Percentiles rank a stretch among this genome's conserved stretches.
Evolutionary conservation across 2,797 vertebrate species (phyloP).

Genomic region (Smutsia gigantea): DNA sequence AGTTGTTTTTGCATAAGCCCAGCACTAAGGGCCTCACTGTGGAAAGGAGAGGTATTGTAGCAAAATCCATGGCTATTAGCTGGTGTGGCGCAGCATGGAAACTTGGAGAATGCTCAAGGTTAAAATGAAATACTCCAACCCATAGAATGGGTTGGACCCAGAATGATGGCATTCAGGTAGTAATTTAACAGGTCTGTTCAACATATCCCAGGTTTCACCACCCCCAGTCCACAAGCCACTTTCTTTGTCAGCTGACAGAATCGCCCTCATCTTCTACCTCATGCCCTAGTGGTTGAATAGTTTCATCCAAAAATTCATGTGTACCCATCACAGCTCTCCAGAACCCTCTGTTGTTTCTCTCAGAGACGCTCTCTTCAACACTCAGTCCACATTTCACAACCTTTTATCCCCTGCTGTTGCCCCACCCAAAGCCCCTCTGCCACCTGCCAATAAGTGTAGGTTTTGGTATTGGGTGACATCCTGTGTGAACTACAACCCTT

Average conservation of each 20-base stretch:
- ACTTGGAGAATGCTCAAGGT: neutral
- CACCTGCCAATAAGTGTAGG: neutral
- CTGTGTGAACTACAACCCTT: neutral
- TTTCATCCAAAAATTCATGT: neutral
- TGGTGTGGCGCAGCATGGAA: neutral
- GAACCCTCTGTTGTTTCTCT: neutral
- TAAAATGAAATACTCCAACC: neutral
- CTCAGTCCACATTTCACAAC: neutral
- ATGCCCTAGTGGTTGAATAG: neutral
- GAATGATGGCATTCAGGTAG: neutral
- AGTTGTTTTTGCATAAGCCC: neutral
- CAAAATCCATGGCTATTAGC: neutral
- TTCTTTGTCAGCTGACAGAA: neutral
- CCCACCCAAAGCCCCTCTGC: too few relatives aligned
- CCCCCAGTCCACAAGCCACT: too few relatives aligned
- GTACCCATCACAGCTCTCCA: neutral
- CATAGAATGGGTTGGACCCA: neutral
- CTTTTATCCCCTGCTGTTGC: neutral
- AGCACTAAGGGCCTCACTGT: neutral
- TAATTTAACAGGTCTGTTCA: neutral
- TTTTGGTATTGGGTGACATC: neutral
- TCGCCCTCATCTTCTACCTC: neutral
- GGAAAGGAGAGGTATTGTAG: neutral
- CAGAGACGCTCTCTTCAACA: neutral
- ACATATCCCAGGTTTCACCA: neutral